Percentiles rank a stretch among this genome's conserved stretches.
Evolutionary conservation across 2,113 vertebrate genomes (phyloP).

Genomic region (Chiloscyllium plagiosum): DNA sequence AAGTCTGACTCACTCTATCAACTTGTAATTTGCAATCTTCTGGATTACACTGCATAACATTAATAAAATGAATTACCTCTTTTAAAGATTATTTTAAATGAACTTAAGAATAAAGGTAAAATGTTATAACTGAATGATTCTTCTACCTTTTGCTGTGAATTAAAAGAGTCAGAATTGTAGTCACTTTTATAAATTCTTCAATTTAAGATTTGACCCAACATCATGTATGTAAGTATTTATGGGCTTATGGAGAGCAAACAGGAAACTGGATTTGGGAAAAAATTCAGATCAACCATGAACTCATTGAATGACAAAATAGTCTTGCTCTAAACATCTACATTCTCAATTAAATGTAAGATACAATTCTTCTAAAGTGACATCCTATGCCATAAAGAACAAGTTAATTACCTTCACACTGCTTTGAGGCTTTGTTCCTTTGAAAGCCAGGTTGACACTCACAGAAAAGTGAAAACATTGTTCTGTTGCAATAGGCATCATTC

Average conservation of each 20-base stretch:
- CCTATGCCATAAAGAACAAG: not conserved
- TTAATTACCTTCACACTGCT: slow-evolving; percentile 81
- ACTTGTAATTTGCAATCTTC: not conserved
- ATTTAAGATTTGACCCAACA: not conserved
- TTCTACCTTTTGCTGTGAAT: not conserved
- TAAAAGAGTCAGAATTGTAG: not conserved
- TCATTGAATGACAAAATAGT: too few species aligned
- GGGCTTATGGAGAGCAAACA: too few species aligned
- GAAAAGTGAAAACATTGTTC: slow-evolving; percentile 72
- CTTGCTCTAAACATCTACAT: too few species aligned
- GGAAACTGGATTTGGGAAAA: too few species aligned
- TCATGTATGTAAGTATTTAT: not conserved
- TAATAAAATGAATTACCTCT: not conserved
- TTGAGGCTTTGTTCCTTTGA: slow-evolving; percentile 76
- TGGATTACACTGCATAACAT: not conserved
- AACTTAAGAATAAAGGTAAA: not conserved
- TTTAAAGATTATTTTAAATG: not conserved
- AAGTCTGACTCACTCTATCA: not conserved
- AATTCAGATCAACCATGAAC: too few species aligned
- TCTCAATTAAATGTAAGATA: not conserved
- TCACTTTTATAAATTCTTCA: not conserved
- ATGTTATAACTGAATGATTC: not conserved
- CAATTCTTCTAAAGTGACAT: not conserved
- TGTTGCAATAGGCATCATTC: slow-evolving; percentile 86
- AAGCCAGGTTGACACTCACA: slow-evolving; percentile 91